These are phyloP conservation scores for Apomyelois bistriatella DNA, from an alignment of 2,888 invertebrate species.

Conservation along the genomic window DNA sequence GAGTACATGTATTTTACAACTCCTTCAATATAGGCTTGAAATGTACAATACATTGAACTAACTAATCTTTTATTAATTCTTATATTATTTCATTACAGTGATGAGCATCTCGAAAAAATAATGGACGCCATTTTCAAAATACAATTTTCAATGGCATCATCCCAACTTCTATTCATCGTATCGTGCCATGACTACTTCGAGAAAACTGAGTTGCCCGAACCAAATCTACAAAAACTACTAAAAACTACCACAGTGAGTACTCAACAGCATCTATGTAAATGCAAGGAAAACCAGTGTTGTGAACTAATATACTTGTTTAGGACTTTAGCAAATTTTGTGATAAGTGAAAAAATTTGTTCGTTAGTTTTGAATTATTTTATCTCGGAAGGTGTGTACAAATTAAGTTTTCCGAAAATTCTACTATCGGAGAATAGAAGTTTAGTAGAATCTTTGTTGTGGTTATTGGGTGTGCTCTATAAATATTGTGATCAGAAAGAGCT, in stretches of 20 bases:
- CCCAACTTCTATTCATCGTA: constrained; percentile 47
- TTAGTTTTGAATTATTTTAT: constrained; percentile 33
- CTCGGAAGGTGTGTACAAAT: constrained; percentile 25
- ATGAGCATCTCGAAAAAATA: constrained; percentile 39
- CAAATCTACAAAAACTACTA: constrained; percentile 33
- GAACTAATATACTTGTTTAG: constrained; percentile 44
- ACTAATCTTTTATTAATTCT: too few species aligned
- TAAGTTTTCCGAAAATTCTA: constrained; percentile 31
- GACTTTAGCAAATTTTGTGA: constrained; percentile 47
- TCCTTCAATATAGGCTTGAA: too few species aligned
- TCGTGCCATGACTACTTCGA: constrained; percentile 53
- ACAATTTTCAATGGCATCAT: constrained; percentile 26
- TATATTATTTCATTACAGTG: constrained; percentile 36
- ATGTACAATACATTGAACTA: too few species aligned
- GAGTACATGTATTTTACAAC: too few species aligned
- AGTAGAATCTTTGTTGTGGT: constrained; percentile 45
- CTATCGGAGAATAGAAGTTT: constrained; percentile 22
- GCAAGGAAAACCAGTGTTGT: constrained; percentile 22
- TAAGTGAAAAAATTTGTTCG: constrained; percentile 24
- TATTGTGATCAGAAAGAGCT: constrained; percentile 33
- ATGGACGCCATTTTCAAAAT: constrained; percentile 29
- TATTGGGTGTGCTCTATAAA: constrained; percentile 55
- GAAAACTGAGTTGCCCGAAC: constrained; percentile 18
- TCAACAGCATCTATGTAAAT: constrained; percentile 24
- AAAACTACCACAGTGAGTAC: constrained; percentile 27